Percentiles rank a stretch among this genome's conserved stretches.
These are phyloP conservation scores for Hypothenemus hampei DNA, from an alignment of 1,140 invertebrate species.

Conservation along the genomic window DNA sequence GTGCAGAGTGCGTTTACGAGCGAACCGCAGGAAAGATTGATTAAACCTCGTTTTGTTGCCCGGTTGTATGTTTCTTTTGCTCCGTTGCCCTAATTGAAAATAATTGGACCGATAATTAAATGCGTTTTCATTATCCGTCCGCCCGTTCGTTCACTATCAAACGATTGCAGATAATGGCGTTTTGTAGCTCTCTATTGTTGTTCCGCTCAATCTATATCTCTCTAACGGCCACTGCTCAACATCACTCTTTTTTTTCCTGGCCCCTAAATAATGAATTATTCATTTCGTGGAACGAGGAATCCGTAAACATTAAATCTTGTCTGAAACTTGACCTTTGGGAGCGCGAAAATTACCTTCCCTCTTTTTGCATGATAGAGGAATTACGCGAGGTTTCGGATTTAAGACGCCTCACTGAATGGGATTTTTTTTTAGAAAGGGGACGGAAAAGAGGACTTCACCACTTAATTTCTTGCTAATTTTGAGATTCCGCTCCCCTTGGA, in stretches of 20 bases:
- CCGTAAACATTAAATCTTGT: no score
- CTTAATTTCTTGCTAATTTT: conserved; percentile 11
- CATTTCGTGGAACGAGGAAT: no score
- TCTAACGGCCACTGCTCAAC: no score
- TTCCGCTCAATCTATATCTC: no score
- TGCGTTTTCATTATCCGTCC: no score
- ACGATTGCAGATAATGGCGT: background rate
- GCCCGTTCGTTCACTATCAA: no score
- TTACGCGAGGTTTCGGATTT: conserved; percentile 5
- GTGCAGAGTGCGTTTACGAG: no score
- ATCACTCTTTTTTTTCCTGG: no score
- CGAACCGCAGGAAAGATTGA: conserved; percentile 10
- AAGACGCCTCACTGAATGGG: conserved; percentile 3
- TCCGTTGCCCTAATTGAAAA: conserved; percentile 3
- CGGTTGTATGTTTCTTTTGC: conserved; percentile 4
- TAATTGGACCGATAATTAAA: conserved; percentile 10
- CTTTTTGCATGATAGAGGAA: background rate
- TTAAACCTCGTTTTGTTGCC: background rate
- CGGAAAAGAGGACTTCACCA: background rate
- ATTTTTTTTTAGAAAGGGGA: conserved; percentile 8
- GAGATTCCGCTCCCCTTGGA: background rate
- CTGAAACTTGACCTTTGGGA: conserved; percentile 8
- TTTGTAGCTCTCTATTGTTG: no score
- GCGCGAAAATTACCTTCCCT: background rate
- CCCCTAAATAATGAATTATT: no score